Base-by-base conservation (phyloP, 2,888 invertebrate species). In the Spatulosminthurus flaviceps region DNA sequence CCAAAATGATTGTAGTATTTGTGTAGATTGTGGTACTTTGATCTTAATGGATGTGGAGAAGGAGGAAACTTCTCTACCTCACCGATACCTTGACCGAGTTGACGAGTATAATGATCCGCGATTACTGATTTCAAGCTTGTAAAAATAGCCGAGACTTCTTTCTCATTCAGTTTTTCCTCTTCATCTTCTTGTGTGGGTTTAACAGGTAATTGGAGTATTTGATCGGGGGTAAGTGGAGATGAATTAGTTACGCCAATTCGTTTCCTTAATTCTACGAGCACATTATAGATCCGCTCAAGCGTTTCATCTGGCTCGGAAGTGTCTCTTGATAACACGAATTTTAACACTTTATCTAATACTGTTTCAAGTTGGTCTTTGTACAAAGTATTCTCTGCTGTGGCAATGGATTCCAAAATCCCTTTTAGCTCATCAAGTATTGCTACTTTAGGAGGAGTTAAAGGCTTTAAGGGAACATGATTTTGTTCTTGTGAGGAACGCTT, bases 51-150 rank as follows among this genome's bases (percentile, higher is more conserved):
- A 51, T 51, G 19, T 19, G 5, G 9, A 19, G 51, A 51, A 5
- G 16, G 1, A 9, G 34, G 34, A 34, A 34, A 4, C 5, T 9
- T 34, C 34, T 34, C 34, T 51, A 19, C n/a, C n/a, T 13, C 19
- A 51, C 51, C n/a, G 51, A 51, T 13, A 19, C 51, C 51, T n/a
- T 51, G 51, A 51, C 51, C 51, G n/a, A 51, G 51, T 51, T 51
- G 16, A 51, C 51, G 51, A 11, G 51, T 51, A n/a, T 51, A 51
- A 51, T 51, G 51, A 51, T 51, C 51, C 51, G 51, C 51, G 16
- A 51, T 51, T 51, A 51, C 51, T 19, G 51, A 51, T 51, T 51
- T 51, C n/a, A 51, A 51, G 51, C 9, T 51, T 51, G 51, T 51
- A 16, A 51, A 51, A 51, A 51, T 51, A 19, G 51, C 5, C 51